phyloP scores from a whole-genome alignment of 1,140 invertebrate species.

The Papilio dardanus region DNA sequence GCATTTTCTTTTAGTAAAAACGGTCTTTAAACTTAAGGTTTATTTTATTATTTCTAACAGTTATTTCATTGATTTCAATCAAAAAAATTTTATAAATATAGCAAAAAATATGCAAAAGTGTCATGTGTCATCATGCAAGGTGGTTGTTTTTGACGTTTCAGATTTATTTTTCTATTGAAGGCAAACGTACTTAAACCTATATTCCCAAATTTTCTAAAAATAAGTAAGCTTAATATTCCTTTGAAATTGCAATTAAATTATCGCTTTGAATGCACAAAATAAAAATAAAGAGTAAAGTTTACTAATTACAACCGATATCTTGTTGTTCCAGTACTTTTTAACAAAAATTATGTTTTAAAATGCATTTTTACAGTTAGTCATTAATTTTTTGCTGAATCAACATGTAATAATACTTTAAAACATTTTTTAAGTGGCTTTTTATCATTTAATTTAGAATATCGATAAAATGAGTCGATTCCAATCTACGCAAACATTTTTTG shows the following conservation, averaged over 20 bases:
- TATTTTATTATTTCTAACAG: not conserved
- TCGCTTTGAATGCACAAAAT: not conserved
- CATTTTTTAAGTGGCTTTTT: not conserved
- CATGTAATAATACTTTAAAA: too few species aligned
- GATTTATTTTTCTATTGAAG: not conserved
- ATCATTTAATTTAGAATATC: not conserved
- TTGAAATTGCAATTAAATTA: not conserved
- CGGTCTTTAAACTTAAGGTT: not conserved
- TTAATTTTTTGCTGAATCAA: too few species aligned
- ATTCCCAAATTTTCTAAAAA: too few species aligned
- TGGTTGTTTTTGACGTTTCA: not conserved
- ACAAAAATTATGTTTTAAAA: too few species aligned
- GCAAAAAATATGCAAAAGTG: not conserved
- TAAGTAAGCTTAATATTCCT: not conserved
- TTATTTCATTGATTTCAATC: not conserved
- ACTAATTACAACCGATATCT: not conserved
- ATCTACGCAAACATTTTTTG: constrained; percentile 12
- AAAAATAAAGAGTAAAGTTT: not conserved
- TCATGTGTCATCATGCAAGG: constrained; percentile 9
- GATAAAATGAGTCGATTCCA: not conserved
- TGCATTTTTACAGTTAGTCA: too few species aligned
- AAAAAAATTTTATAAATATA: too few species aligned
- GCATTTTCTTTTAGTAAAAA: constrained; percentile 82
- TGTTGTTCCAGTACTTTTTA: not conserved
- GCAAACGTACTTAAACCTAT: not conserved